A percentile compares a stretch with the other conserved stretches of the same genome.
These are phyloP conservation scores for Acrocephalus kingi DNA, from an alignment of 2,113 vertebrate genomes.

Conservation along the genomic window DNA sequence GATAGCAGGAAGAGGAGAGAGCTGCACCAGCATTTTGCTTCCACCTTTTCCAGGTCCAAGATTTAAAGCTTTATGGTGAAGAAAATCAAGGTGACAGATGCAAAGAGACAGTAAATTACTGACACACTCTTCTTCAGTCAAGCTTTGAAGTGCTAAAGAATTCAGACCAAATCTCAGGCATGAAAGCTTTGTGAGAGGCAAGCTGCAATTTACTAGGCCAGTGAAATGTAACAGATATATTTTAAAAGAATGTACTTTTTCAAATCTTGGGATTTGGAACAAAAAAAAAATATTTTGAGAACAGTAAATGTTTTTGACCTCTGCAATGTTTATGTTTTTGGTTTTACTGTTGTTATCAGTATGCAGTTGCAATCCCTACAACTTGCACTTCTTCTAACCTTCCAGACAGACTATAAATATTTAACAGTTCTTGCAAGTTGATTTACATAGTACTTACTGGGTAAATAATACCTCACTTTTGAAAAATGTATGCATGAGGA, in stretches of 20 bases:
- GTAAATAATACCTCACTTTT: slow-evolving; percentile 51
- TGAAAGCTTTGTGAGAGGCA: slow-evolving; percentile 47
- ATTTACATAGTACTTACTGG: slow-evolving; percentile 57
- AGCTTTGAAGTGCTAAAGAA: slow-evolving; percentile 69
- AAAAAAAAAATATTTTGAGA: background rate
- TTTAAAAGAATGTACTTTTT: background rate
- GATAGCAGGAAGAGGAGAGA: background rate
- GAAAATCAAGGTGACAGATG: slow-evolving; percentile 65
- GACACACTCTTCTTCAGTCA: slow-evolving; percentile 57
- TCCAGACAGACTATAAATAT: slow-evolving; percentile 63
- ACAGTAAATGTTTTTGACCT: background rate
- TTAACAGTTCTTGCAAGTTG: slow-evolving; percentile 50
- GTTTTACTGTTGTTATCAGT: slow-evolving; percentile 16
- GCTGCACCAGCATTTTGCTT: slow-evolving; percentile 7
- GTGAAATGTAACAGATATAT: slow-evolving; percentile 17
- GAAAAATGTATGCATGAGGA: slow-evolving; percentile 16
- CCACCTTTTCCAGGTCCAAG: slow-evolving; percentile 28
- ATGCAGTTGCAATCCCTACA: background rate
- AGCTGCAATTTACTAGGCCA: slow-evolving; percentile 25
- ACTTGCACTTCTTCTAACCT: slow-evolving; percentile 46
- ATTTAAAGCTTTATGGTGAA: slow-evolving; percentile 57
- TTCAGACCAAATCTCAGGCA: slow-evolving; percentile 54
- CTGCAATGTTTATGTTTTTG: background rate
- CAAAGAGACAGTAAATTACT: slow-evolving; percentile 59
- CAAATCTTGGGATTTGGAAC: background rate